Percentiles rank a stretch among this genome's conserved stretches.
These are phyloP conservation scores for Mirza zaza DNA, from an alignment of 2,113 vertebrate genomes.

Conservation along the genomic window DNA sequence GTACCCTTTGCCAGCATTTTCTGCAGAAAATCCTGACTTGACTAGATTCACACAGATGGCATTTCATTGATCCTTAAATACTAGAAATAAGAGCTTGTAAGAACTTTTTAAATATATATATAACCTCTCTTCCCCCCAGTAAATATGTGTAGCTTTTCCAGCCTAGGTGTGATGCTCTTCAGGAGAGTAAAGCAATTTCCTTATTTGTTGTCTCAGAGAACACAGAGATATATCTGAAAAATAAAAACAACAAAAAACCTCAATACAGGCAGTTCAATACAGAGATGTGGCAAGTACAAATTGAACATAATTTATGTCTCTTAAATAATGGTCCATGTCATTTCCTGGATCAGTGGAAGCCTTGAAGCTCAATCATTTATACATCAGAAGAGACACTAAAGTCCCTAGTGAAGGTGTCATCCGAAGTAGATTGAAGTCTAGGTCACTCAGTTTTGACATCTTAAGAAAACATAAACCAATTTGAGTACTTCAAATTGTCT, in stretches of 20 bases:
- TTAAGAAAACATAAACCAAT: background rate
- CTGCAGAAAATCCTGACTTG: background rate
- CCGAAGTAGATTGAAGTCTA: background rate
- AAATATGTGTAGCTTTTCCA: background rate
- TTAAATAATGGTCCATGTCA: background rate
- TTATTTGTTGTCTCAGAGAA: background rate
- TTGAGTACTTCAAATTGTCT: background rate
- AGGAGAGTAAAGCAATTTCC: background rate
- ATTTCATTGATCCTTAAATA: background rate
- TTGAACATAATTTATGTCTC: background rate
- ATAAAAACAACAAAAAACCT: no score
- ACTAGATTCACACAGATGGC: background rate
- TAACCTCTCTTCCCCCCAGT: no score
- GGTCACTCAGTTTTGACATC: background rate
- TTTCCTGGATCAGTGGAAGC: background rate
- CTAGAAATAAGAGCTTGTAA: background rate
- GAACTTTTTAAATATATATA: background rate
- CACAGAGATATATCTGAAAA: background rate
- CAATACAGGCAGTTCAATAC: background rate
- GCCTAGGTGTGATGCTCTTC: background rate
- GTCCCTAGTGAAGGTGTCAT: background rate
- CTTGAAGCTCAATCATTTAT: background rate
- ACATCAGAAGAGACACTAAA: background rate
- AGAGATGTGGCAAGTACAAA: background rate
- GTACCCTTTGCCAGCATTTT: background rate